Conservation (phyloP, 2,888 invertebrate species). For the Drosophila flavopinicola region DNA sequence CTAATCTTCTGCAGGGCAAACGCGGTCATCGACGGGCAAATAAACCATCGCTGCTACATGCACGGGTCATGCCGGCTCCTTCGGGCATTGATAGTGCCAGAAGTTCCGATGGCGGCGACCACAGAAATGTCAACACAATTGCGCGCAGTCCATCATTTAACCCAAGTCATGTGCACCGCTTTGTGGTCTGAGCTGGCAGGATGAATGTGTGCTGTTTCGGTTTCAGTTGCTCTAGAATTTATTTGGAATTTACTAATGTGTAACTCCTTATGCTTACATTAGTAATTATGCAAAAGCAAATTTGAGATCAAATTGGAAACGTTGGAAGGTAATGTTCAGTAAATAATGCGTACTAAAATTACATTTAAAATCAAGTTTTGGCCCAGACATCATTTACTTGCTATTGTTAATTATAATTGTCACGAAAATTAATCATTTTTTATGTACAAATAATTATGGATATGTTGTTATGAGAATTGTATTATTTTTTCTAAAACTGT, state of each 20-base stretch:
- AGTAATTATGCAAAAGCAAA: constrained; percentile 33
- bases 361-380: constrained; percentile 12
- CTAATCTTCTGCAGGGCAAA: constrained; percentile 72
- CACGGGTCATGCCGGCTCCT: constrained; percentile 36
- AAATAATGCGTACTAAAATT: constrained; percentile 25
- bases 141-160: constrained; percentile 77
- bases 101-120: constrained; percentile 39
- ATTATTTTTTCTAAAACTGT: constrained; percentile 52
- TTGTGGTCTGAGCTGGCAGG: constrained; percentile 73
- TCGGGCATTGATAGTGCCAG: constrained; percentile 31
- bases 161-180: constrained; percentile 83
- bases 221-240: constrained; percentile 23
- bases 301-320: constrained; percentile 41
- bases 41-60: constrained; percentile 68
- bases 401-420: constrained; percentile 23
- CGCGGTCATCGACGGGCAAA: constrained; percentile 79
- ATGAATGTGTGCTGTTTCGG: constrained; percentile 16
- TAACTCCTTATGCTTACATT: constrained; percentile 14
- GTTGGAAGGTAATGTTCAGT: constrained; percentile 21
- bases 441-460: constrained; percentile 51
- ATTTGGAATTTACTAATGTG: constrained; percentile 41
- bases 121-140: constrained; percentile 40
- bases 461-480: constrained; percentile 51
- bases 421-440: constrained; percentile 42
- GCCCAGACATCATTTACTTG: constrained; percentile 22